Evolutionary conservation across 1,140 invertebrate species (phyloP).

Genomic region (Brachionus asplanchnoidis): DNA sequence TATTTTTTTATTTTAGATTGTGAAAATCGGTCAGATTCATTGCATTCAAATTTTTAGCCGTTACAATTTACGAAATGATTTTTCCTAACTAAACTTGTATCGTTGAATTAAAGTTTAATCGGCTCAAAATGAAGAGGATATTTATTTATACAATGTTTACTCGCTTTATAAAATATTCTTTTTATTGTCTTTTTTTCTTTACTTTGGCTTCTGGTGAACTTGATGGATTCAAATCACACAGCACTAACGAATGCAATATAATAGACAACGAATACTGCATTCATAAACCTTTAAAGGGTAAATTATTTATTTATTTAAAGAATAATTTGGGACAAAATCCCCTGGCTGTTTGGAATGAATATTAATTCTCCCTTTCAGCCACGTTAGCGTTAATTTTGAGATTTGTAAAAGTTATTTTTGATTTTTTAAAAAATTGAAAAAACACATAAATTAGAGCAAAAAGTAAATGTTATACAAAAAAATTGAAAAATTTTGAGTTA

Average conservation of each 20-base stretch:
- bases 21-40: not conserved
- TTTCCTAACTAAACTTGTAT: not conserved
- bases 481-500: too few relatives aligned
- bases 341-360: too few relatives aligned
- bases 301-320: too few relatives aligned
- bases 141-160: not conserved
- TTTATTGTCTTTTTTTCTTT: not conserved
- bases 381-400: too few relatives aligned
- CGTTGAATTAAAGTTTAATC: not conserved
- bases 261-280: constrained; percentile 18
- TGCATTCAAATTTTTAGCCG: not conserved
- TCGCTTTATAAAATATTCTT: not conserved
- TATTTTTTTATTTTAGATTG: not conserved
- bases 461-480: too few relatives aligned
- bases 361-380: too few relatives aligned
- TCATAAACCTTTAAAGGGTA: not conserved
- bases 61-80: not conserved
- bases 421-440: too few relatives aligned
- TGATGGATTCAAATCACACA: not conserved
- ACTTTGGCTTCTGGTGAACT: not conserved
- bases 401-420: too few relatives aligned
- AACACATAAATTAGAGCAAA: too few relatives aligned
- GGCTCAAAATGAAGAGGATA: not conserved
- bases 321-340: too few relatives aligned
- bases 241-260: not conserved